Evolutionary conservation across 2,797 vertebrate species (phyloP), one percentile per base, ranked within the genome.

Genomic region (Cercopithecus hamlyni): DNA sequence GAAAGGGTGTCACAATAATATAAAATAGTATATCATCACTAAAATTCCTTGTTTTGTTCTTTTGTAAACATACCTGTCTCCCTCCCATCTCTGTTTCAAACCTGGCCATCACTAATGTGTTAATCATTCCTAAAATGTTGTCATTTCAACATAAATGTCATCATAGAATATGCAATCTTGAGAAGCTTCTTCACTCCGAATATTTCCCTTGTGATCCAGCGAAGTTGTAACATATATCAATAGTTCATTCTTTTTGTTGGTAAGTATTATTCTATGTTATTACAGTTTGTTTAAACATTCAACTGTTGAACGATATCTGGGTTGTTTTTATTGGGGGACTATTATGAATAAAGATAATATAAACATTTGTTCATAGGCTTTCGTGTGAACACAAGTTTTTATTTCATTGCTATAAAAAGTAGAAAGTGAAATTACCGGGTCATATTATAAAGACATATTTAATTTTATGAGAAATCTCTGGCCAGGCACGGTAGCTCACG

Each of bases 381-480:
- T 73, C 33, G 52, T 26, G 19, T 55, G n/a, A 94, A 67, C 4
- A 76, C 1, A 88, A 39, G 36, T 67, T 89, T 89, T 57, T 26
- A 85, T 33, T 75, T 76, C 39, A 87, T 27, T 80, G 45, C 13
- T 24, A 10, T 84, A 75, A 95, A 83, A 72, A 24, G 22, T 48
- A 15, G 27, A 73, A 85, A 90, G 45, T n/a, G 3, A 57, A 80
- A 50, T 67, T 80, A 43, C 7, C 80, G 2, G 24, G 4, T 72
- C 4, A 0, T 89, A 27, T 24, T 36, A 27, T 17, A 90, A 41
- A 19, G 11, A 30, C 12, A 75, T 86, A 82, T 15, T 92, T 50
- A 88, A 14, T 92, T 80, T 73, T 92, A 55, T 36, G 64, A 43
- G 19, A 93, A 93, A 75, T 39, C 7, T 67, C 61, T 67, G 61